Base-by-base conservation (phyloP, 23 tunicate genomes). In the Halocynthia aurantium region DNA sequence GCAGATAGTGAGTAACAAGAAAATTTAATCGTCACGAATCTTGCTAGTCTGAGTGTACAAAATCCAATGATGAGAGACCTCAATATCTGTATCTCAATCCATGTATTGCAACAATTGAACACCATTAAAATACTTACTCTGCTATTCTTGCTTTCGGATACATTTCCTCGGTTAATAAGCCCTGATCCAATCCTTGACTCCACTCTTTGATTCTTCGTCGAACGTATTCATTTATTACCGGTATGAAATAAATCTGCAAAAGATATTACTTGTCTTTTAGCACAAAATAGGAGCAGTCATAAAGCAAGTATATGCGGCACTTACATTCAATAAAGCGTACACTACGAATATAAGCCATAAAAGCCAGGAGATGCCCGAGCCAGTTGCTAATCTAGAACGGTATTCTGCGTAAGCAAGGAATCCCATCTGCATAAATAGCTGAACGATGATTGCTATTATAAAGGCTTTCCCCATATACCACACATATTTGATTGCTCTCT, bases 131-230 rank as follows among this genome's bases (percentile, higher is more conserved):
- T 31, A 69, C 95, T 72, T 78, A 88, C 95, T 88, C 86, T 51
- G 86, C 58, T 6, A 71, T 80, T 52, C 76, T 74, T 6, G 81
- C 44, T 18, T 77, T 53, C 17, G 95, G 95, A 53, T 79, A 18
- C 51, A 57, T 73, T 63, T 89, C 83, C 61, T 85, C 69, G n/a
- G 96, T 89, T 75, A 89, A 77, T 15, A 89, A 65, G 1, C 96
- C 96, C 62, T 89, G 96, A 49, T 89, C 96, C 22, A 89, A 55
- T 9, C 96, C 96, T 53, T 84, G 85, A n/a, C 66, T 49, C 61
- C 55, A 67, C 63, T 89, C 96, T 68, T 68, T 79, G 62, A 54
- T 61, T 65, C 96, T 67, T 9, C 87, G 89, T 51, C 81, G 80
- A 6, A 89, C 56, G 57, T 80, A 89, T 80, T 67, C 75, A 62